Evolutionary conservation across 2,888 invertebrate species (phyloP), one percentile per base, ranked within the genome.

Genomic region (Oscheius sp.): DNA sequence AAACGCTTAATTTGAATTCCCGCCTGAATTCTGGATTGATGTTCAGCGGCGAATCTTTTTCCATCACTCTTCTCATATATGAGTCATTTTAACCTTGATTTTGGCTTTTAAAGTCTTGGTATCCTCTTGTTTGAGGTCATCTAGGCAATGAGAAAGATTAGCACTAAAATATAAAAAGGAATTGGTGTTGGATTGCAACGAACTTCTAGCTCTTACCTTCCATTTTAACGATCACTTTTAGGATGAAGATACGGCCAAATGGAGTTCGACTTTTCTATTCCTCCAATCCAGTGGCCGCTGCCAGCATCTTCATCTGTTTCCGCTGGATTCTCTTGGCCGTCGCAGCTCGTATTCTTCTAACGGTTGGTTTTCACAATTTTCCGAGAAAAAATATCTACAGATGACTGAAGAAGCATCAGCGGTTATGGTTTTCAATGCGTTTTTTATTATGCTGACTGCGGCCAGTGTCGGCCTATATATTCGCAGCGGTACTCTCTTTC

Each of bases 251-350:
- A 2, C 21, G 33, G 9, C 59, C 2, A 4, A 1, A 21, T 5
- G 42, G 57, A 57, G 57, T 57, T 57, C 10, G 2, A 21, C 57
- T 57, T 32, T 32, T 57, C 33, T 29, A 57, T 57, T 33, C 57
- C 10, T 29, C 33, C 10, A 32, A 29, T 10, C 57, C 57, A 13
- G 57, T 21, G 10, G 7, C 57, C 9, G 57, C 33, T 21, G 57
- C 57, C 29, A 29, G 57, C 29, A 57, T 57, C 10, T 57, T 57
- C 10, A 29, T 57, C 2, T 29, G 10, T 10, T 57, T 57, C 29
- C 57, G 57, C 29, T 57, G 57, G 57, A 13, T 57, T 21, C 33
- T 57, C 29, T 29, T 57, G 57, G 32, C 33, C 10, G 57, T 57
- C 29, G 29, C 57, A 21, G 57, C 32, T 33, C 57, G 32, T 53